phyloP scores from a whole-genome alignment of 64 coral and sea anemone genomes.

The Acropora tenuis region DNA sequence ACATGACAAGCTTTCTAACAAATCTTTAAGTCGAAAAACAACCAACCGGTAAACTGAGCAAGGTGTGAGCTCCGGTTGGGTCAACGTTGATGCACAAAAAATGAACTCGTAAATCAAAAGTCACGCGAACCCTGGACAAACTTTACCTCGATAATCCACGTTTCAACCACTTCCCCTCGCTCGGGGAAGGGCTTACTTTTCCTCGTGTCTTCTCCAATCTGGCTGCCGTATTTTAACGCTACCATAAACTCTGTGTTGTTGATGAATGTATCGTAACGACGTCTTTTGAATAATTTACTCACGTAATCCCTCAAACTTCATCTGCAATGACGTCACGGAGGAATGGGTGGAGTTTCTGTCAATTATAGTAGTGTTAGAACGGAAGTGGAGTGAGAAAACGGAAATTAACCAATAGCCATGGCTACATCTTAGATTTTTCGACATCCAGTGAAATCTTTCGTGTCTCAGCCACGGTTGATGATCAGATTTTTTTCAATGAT shows the following conservation, averaged over 20 bases:
- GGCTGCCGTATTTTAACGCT: neutral
- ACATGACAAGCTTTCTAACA: neutral
- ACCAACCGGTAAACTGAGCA: neutral
- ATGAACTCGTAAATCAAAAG: neutral
- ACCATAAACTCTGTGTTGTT: neutral
- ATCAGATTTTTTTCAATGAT: no score
- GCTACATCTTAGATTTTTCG: no score
- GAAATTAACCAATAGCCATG: no score
- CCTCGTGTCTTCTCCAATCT: slow-evolving; percentile 44
- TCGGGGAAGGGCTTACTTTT: slow-evolving; percentile 33
- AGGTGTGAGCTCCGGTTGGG: neutral
- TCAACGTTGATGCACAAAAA: neutral
- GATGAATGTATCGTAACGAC: neutral
- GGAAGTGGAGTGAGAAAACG: neutral
- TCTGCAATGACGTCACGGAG: neutral
- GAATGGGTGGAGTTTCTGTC: neutral
- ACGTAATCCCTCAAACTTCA: neutral
- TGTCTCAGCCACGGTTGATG: no score
- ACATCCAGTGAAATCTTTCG: no score
- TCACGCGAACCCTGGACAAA: neutral
- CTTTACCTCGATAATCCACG: slow-evolving; percentile 62
- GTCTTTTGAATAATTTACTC: neutral
- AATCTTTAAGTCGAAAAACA: neutral
- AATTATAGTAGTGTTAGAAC: neutral
- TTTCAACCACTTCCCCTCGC: slow-evolving; percentile 52